Evolutionary conservation across 1,140 invertebrate genomes (phyloP).

Genomic region (Drosophila pseudoananassae): DNA sequence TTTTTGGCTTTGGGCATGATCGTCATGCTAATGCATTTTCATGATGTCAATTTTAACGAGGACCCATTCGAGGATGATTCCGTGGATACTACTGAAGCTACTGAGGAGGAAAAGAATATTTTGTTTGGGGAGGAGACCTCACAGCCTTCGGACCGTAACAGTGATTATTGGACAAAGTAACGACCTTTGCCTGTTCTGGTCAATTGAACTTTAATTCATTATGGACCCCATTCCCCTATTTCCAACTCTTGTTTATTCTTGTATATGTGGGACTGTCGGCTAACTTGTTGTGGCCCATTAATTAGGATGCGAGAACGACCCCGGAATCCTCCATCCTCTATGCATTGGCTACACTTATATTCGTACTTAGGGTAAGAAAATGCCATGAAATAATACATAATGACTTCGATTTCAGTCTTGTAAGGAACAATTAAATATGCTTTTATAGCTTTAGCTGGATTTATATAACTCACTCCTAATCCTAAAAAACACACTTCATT

Average conservation of each 20-base stretch:
- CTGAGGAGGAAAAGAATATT: neutral
- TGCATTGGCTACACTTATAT: slow-evolving; percentile 25
- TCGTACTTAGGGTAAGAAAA: slow-evolving; percentile 62
- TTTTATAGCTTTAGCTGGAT: slow-evolving; percentile 45
- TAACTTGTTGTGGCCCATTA: slow-evolving; percentile 70
- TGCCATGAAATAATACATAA: slow-evolving; percentile 60
- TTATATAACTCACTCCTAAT: slow-evolving; percentile 27
- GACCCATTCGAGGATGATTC: slow-evolving; percentile 29
- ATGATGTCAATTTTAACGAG: neutral
- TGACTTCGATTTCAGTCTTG: slow-evolving; percentile 46
- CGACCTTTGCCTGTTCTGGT: slow-evolving; percentile 43
- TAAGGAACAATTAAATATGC: slow-evolving; percentile 46
- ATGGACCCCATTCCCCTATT: slow-evolving; percentile 13
- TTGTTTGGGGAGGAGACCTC: neutral
- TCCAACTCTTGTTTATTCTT: neutral
- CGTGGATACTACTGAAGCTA: neutral
- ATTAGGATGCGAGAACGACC: slow-evolving; percentile 24
- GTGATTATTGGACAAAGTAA: slow-evolving; percentile 54
- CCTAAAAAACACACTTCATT: neutral
- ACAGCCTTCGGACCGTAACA: neutral
- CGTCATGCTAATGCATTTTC: slow-evolving; percentile 18
- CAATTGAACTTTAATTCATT: slow-evolving; percentile 74
- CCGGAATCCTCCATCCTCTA: slow-evolving; percentile 5
- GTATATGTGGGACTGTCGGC: neutral
- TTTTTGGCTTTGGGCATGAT: slow-evolving; percentile 19